Conservation (phyloP, 2,113 vertebrate species). For the Aspidoscelis tigris region DNA sequence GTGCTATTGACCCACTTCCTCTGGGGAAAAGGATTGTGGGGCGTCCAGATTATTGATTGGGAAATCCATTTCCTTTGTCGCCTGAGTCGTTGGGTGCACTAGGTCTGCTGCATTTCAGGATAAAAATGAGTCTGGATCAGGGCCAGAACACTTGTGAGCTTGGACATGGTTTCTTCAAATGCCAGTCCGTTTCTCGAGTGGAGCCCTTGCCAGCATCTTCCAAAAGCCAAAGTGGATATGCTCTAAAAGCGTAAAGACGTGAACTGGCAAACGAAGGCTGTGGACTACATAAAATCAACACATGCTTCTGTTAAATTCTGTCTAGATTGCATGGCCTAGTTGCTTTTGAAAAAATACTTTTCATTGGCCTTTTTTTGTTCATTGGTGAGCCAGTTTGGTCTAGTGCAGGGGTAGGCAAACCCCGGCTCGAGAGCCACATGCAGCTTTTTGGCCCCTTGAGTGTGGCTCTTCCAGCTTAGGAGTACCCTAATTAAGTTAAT, state of each 20-base stretch:
- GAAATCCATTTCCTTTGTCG: background rate
- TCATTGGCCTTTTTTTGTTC: too few species aligned
- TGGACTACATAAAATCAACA: background rate
- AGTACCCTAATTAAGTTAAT: too few species aligned
- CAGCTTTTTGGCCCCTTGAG: too few species aligned
- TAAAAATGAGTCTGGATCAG: background rate
- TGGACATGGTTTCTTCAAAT: background rate
- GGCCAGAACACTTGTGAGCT: background rate
- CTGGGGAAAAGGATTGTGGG: background rate
- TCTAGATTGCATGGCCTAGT: background rate
- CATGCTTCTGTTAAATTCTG: background rate
- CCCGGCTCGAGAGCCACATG: too few species aligned
- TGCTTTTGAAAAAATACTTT: too few species aligned
- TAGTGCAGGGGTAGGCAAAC: too few species aligned
- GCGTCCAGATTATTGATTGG: background rate
- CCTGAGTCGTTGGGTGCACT: background rate
- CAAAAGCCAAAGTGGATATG: background rate
- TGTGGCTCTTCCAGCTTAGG: too few species aligned
- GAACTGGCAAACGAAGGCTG: background rate
- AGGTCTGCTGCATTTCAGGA: background rate
- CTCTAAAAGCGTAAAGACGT: background rate
- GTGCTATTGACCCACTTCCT: conserved; percentile 11
- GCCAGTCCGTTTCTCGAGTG: background rate
- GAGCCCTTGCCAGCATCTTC: too few species aligned
- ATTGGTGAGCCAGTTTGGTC: too few species aligned